Evolutionary conservation across 92 coral and sea anemone genomes (phyloP), one percentile per base, ranked within the genome.

Genomic region (Actinostola sp.): DNA sequence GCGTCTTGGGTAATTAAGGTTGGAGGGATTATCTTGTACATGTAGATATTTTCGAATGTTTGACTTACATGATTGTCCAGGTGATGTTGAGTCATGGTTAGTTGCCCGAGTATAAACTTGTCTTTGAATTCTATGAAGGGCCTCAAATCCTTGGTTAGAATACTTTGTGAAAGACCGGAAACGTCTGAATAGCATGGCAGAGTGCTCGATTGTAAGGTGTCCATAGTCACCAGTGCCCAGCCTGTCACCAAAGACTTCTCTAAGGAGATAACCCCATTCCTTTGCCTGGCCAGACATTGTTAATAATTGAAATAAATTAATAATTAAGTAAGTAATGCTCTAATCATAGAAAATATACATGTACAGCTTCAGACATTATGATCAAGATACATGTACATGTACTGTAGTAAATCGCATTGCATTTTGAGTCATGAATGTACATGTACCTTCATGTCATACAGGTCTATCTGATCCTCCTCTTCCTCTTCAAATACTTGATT

Each of bases 141-240:
- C 72, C 39, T 67, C 72, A 48, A 67, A 67, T 17, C 72, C 72
- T 48, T 67, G 72, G 35, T 67, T 67, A 16, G 72, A 67, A 59
- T 67, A 67, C 24, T 1, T 24, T 23, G 33, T 45, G 50, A 67
- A 67, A 15, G 72, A 67, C 14, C 15, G 41, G 32, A 67, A 67
- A 32, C 72, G 26, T 49, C 45, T 44, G 36, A 67, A 67, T 15
- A 67, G 72, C 72, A 67, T 67, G 9, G 25, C 60, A 11, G 59
- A 45, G 29, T 67, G 72, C 39, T 67, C 72, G 0, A 67, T 67
- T 14, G 72, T 67, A 11, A 67, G 8, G 72, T 67, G 72, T 7
- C 72, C 59, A 48, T 67, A 67, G 44, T 67, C 72, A 11, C 72
- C 72, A 9, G 59, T 67, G 24, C 72, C 72, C 10, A 67, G 55